Base-by-base conservation (phyloP, 2,113 vertebrate genomes). In the Ariopsis seemanni region DNA sequence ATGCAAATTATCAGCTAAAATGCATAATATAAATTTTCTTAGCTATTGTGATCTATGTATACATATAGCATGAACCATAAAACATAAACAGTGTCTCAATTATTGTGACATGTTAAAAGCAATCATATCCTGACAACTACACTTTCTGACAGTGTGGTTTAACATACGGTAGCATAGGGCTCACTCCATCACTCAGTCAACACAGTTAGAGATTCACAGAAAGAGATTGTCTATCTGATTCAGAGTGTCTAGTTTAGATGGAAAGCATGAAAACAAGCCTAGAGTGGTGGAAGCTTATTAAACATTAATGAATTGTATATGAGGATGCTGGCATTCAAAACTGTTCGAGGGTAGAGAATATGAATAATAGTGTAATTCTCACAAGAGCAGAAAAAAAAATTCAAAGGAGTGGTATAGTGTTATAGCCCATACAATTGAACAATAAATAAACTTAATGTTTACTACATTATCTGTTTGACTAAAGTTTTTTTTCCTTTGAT, bases 1-100 rank as follows among this genome's bases (percentile, higher is more conserved):
- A 78, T 85, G n/a, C 12, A 85, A 50, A 53, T 83, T 7, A 75
- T 62, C 15, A 85, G 74, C 11, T 14, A 62, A 74, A 85, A 62
- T 62, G n/a, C 8, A n/a, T 52, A 75, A n/a, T 30, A 30, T 63
- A 27, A 4, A 67, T n/a, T 18, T 27, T 81, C 20, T 18, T 58
- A 22, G 79, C 9, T 42, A 48, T 15, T 63, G 11, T 1, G 1
- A 22, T 48, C 50, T 50, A 65, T 50, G 60, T 11, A 65, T 63
- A 65, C 14, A 50, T 50, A 72, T 22, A 75, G 18, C 6, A 72
- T 20, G 20, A 62, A 34, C 8, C 57, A 58, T 18, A 62, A 42
- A 50, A 15, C 12, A 2, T 25, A 63, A 63, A 82, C 58, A 25
- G 58, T 50, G n/a, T 67, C 17, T 67, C 6, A 83, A 9, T 52